phyloP scores from a whole-genome alignment of 2,888 invertebrate genomes.

The Ramazzottius varieornatus region DNA sequence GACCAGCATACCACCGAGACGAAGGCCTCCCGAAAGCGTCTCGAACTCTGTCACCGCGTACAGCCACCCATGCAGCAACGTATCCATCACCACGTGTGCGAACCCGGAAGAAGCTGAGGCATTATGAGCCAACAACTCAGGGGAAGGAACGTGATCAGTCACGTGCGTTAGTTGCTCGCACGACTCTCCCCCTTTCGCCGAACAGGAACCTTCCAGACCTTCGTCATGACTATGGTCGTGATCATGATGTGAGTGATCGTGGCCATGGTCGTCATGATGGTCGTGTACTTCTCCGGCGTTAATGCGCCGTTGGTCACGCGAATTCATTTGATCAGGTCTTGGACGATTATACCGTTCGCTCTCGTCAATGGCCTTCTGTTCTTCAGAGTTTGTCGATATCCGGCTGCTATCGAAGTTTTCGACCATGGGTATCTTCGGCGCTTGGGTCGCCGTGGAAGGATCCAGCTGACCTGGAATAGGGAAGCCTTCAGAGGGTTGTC shows the following conservation, averaged over 20 bases:
- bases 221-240: background rate
- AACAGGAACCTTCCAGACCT: background rate
- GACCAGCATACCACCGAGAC: background rate
- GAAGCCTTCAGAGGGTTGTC: background rate
- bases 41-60: background rate
- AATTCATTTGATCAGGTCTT: too few species aligned
- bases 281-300: background rate
- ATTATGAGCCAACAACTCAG: too few species aligned
- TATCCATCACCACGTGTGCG: background rate
- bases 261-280: background rate
- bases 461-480: background rate
- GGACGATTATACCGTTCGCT: background rate
- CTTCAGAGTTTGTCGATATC: background rate
- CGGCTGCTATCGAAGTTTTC: background rate
- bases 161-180: too few species aligned
- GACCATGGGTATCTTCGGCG: background rate
- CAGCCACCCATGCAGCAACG: background rate
- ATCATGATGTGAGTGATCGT: background rate
- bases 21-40: background rate
- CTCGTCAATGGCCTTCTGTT: background rate
- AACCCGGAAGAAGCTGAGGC: too few species aligned
- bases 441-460: background rate
- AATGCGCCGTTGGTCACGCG: too few species aligned
- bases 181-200: too few species aligned
- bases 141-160: too few species aligned